Conservation (phyloP, 2,113 vertebrate genomes). For the Archilochus colubris region DNA sequence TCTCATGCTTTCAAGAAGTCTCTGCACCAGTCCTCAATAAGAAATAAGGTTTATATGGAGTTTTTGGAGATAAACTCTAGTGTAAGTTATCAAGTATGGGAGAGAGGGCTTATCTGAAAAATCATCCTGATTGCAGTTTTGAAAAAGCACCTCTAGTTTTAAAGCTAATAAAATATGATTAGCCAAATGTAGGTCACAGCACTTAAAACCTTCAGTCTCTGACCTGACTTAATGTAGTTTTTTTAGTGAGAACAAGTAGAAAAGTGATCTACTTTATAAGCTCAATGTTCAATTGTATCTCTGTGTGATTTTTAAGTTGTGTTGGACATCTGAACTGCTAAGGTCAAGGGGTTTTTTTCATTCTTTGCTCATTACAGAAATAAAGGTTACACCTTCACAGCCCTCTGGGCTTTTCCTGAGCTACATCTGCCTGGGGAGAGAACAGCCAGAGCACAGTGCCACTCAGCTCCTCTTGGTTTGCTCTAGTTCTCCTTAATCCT, state of each 20-base stretch:
- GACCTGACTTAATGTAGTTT: neutral
- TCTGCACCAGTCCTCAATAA: neutral
- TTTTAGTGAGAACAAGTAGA: neutral
- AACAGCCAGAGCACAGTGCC: neutral
- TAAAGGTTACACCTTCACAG: neutral
- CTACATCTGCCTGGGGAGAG: neutral
- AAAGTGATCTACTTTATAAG: neutral
- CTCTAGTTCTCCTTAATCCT: neutral
- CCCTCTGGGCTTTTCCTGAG: neutral
- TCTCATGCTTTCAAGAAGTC: neutral
- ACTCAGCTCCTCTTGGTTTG: neutral
- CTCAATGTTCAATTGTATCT: neutral
- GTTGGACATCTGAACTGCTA: neutral
- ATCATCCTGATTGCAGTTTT: neutral
- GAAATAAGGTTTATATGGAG: neutral
- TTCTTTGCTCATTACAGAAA: neutral
- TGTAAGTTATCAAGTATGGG: neutral
- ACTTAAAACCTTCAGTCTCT: neutral
- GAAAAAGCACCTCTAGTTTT: neutral
- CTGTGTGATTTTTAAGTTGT: neutral
- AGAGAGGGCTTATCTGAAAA: neutral
- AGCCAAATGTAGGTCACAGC: neutral
- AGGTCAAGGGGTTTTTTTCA: neutral
- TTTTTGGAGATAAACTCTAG: neutral
- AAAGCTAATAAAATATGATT: neutral